Conservation (phyloP, 2,113 vertebrate genomes). For the Neopipo cinnamomea region DNA sequence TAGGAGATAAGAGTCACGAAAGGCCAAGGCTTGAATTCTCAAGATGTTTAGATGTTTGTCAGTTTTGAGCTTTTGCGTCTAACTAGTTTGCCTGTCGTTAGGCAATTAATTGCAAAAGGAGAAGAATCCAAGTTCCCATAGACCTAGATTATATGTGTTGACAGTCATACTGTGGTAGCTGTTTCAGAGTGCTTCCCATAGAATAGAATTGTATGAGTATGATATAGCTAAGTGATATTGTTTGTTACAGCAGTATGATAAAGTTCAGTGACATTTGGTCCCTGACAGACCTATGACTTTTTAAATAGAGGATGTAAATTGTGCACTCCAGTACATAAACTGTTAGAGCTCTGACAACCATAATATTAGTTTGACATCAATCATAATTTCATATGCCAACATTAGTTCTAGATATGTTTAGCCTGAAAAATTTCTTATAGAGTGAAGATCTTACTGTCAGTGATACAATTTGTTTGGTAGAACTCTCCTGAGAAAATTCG, state of each 20-base stretch:
- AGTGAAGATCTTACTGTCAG: not conserved
- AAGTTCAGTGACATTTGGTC: not conserved
- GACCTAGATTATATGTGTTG: not conserved
- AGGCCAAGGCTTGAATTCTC: not conserved
- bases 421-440: not conserved
- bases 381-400: not conserved
- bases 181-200: not conserved
- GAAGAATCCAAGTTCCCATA: not conserved
- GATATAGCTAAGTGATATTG: not conserved
- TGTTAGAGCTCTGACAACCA: not conserved
- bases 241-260: not conserved
- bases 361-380: not conserved
- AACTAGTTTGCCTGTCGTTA: not conserved
- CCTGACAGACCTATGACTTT: not conserved
- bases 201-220: not conserved
- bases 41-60: not conserved
- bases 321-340: not conserved
- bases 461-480: not conserved
- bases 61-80: not conserved
- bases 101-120: not conserved
- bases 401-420: not conserved
- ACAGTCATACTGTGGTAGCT: not conserved
- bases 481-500: not conserved
- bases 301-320: not conserved
- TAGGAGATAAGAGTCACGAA: not conserved